Base-by-base conservation (phyloP, 2,797 vertebrate species). In the Sciaenops ocellatus region DNA sequence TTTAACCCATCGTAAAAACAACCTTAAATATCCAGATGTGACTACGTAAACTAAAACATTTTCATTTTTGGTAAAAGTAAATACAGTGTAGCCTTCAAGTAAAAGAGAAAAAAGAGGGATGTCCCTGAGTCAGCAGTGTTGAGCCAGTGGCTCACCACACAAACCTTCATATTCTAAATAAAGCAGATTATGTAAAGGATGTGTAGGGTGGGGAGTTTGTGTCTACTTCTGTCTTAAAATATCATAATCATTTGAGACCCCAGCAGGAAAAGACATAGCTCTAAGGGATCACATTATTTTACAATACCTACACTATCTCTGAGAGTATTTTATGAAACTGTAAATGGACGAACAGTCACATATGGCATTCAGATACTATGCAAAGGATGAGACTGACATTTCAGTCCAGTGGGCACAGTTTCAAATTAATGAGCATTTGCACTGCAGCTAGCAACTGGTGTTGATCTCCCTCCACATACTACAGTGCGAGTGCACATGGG, bases 121-220 rank as follows among this genome's bases (percentile, higher is more conserved):
- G 63, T 87, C 69, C 83, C 76, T 89, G 59, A 79, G 87, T 91
- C 84, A 87, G 80, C 85, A 87, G 61, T 57, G 71, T 69, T 84
- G 72, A 86, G 71, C 63, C 65, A 7, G 60, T 48, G 57, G 67
- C 71, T 22, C 26, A 87, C 91, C 89, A 85, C 87, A 85, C 41
- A 15, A 79, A 82, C 76, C 57, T 76, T 83, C 26, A 86, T 64
- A 26, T 38, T 84, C 59, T 71, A 84, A 88, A 81, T 73, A 61
- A 11, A 82, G 69, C 1, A 59, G 28, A 72, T 79, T 72, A 78
- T 72, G 44, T 66, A 22, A 79, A 77, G 41, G 80, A 78, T 56
- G 62, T 71, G 52, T 24, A 71, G 82, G 79, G 57, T 74, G 76
- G 72, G 69, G 57, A 73, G 15, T 38, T 73, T 65, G 38, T 57